These are phyloP conservation scores for Furnarius figulus DNA, from an alignment of 2,113 vertebrate genomes.

Conservation along the genomic window DNA sequence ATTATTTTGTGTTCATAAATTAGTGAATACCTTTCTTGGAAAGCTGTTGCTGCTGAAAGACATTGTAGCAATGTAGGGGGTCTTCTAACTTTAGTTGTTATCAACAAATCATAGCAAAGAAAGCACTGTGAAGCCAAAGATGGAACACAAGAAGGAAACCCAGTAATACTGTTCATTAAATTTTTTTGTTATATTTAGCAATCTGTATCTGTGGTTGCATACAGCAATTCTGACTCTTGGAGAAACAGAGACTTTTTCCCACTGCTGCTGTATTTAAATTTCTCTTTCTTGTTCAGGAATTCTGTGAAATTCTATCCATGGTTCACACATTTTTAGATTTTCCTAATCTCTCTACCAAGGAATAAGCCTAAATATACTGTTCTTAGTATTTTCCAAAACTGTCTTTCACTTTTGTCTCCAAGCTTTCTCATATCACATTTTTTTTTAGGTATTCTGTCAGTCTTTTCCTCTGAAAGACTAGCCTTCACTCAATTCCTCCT, in stretches of 20 bases:
- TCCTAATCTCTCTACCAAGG: neutral
- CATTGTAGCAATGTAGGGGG: neutral
- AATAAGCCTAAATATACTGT: neutral
- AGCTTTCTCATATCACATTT: neutral
- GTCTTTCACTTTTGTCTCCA: neutral
- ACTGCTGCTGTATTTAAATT: neutral
- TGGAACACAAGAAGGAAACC: neutral
- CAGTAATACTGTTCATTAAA: neutral
- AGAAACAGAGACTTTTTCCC: neutral
- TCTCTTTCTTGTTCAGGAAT: neutral
- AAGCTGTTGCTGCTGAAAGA: neutral
- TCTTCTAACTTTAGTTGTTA: neutral
- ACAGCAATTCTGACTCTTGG: neutral
- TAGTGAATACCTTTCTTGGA: constrained; percentile 2
- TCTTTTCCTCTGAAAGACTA: neutral
- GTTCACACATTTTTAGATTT: neutral
- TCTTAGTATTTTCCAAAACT: neutral
- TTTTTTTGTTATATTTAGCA: neutral
- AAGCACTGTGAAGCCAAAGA: neutral
- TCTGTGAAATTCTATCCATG: neutral
- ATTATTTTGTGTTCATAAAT: neutral
- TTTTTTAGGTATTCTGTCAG: neutral
- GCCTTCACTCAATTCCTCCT: neutral
- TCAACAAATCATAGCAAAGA: neutral
- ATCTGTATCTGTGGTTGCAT: neutral